Evolutionary conservation across 2,888 invertebrate genomes (phyloP), one percentile per base, ranked within the genome.

Genomic region (Aphodius granarius): DNA sequence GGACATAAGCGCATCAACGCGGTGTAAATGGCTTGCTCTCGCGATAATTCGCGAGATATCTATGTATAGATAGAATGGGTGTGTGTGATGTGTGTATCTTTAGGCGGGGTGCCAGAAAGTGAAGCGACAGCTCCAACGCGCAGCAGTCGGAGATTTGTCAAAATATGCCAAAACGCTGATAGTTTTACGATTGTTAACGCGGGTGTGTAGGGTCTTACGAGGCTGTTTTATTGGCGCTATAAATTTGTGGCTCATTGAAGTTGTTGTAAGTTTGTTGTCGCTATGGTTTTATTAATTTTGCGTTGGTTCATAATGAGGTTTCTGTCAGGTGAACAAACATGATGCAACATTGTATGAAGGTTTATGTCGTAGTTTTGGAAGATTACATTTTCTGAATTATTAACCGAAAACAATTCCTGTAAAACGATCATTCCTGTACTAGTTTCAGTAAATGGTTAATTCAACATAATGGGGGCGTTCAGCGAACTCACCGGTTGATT

Each of bases 31-130:
- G n/a, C 68, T 68, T n/a, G 21, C 21, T 22, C 20, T 43, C 13
- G 68, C 68, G 68, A 68, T 68, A 68, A 68, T 68, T 68, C 22
- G 68, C 68, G n/a, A n/a, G n/a, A 68, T 68, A 68, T 68, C 19
- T 68, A 21, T 68, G 22, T 68, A 68, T 68, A 68, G 19, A 21
- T 68, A 68, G 68, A 68, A 68, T 68, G n/a, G n/a, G n/a, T n/a
- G n/a, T n/a, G n/a, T n/a, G n/a, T n/a, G n/a, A n/a, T n/a, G n/a
- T n/a, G 68, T 22, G 20, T 22, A 21, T 68, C 68, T 68, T 68
- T 43, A 2, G 68, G 68, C 68, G 21, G 68, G 9, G 13, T 20
- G 68, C 68, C 68, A 68, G 13, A 43, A 6, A 68, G 20, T 9
- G 20, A n/a, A 6, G 21, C 22, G 68, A 68, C 43, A 43, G 43